Evolutionary conservation across 2,797 vertebrate genomes (phyloP), one percentile per base, ranked within the genome.

Genomic region (Columba guinea): DNA sequence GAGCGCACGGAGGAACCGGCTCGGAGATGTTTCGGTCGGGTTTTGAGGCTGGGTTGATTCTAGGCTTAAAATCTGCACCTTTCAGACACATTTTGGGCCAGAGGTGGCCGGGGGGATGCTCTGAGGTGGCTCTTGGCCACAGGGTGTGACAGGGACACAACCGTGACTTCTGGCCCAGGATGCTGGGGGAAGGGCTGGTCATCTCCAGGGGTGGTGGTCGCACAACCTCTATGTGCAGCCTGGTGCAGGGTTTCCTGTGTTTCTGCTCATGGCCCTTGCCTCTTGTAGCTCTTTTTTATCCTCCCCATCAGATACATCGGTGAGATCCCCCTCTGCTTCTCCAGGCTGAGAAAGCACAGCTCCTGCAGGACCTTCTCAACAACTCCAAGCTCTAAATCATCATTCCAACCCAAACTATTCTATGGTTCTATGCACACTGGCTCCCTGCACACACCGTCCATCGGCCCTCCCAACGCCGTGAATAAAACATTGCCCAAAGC

Each of bases 381-480:
- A 35, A 18, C 22, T 6, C 56, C 23, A 9, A 62, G 65, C 49
- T 68, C n/a, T 79, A 55, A 80, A 14, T 17, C 59, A 14, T 13
- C 76, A 13, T 20, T 20, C 44, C 44, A 46, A 46, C 19, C 44
- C 44, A 20, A 46, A 46, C 19, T 46, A 10, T 20, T 46, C 44
- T 46, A 20, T 46, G 44, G 19, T 46, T 46, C 44, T 46, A 10
- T 46, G 44, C 44, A 46, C 44, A 46, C 44, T 46, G 44, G 44
- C 44, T 46, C 44, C 44, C 18, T 20, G 44, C 44, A 46, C 46
- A 56, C 56, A 2, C 89, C 1, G 1, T 30, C 52, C 21, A 11
- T 7, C 34, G 3, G 0, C 27, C n/a, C 27, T 32, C 46, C 44
- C 17, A 1, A 1, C 2, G 7, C 0, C 0, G 69, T 71, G 19